A percentile compares a stretch with the other conserved stretches of the same genome.
Conservation (phyloP, 2,113 vertebrate genomes). For the Mixornis gularis region DNA sequence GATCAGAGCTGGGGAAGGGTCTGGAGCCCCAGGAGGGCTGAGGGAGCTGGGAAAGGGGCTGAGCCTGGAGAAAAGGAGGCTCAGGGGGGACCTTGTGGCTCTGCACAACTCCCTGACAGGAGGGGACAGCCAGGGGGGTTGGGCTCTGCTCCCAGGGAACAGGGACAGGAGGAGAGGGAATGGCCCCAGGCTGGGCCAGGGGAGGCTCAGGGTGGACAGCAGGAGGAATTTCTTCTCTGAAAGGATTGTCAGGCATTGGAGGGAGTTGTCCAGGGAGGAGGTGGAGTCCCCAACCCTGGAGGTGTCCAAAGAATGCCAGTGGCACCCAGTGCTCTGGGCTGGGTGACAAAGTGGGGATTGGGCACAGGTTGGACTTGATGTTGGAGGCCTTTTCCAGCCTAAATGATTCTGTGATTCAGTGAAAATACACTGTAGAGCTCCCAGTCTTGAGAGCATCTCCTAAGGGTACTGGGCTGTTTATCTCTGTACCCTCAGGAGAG, state of each 20-base stretch:
- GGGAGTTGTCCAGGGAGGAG: not conserved
- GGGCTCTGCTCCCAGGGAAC: not conserved
- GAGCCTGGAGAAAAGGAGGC: not conserved
- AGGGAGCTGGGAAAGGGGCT: not conserved
- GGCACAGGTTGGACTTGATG: not conserved
- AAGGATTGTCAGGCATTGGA: not conserved
- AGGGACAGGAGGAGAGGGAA: not conserved
- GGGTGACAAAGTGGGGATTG: not conserved
- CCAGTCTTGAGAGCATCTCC: not conserved
- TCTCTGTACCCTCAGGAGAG: not conserved
- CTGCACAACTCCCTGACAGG: not conserved
- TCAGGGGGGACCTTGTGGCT: not conserved
- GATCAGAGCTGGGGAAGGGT: fast-evolving
- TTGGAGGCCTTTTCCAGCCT: not conserved
- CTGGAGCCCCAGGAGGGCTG: not conserved
- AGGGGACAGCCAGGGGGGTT: not conserved
- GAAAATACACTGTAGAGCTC: not conserved
- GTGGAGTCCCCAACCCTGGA: not conserved
- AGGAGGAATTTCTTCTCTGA: not conserved
- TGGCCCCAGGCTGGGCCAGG: not conserved
- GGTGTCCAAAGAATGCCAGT: too few relatives aligned
- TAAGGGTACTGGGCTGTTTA: not conserved
- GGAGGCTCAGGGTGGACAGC: fast-evolving
- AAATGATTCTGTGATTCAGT: not conserved
- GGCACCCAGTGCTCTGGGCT: not conserved